Conservation (phyloP, 2,888 invertebrate species). For the Gari tellinella region DNA sequence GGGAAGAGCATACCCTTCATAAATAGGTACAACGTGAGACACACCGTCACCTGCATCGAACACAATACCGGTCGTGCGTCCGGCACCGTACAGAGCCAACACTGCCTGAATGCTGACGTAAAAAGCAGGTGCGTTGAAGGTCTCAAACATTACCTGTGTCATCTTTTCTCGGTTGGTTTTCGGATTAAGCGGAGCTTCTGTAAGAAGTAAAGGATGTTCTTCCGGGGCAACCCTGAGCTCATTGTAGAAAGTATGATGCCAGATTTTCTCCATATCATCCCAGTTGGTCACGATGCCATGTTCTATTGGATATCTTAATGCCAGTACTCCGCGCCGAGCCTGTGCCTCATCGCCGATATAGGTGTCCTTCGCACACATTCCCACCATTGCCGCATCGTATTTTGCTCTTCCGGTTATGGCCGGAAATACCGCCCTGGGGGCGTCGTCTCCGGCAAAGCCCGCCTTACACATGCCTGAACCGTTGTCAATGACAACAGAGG, state of each 20-base stretch:
- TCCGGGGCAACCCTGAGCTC: constrained; percentile 30
- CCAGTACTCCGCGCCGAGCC: background rate
- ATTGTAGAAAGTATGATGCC: constrained; percentile 38
- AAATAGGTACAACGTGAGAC: constrained; percentile 94
- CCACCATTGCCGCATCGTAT: background rate
- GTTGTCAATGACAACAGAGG: constrained; percentile 12
- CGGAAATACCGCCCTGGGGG: constrained; percentile 4
- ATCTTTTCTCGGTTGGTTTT: constrained; percentile 94
- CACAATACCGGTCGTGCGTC: constrained; percentile 98
- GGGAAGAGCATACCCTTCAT: constrained; percentile 70
- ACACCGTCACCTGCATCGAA: constrained; percentile 97
- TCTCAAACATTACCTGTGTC: constrained; percentile 57
- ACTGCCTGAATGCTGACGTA: constrained; percentile 97
- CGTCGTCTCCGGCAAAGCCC: constrained; percentile 10
- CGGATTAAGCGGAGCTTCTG: constrained; percentile 88
- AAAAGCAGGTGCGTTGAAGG: constrained; percentile 95
- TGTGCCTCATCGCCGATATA: constrained; percentile 10
- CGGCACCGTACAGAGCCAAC: constrained; percentile 95
- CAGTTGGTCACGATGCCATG: constrained; percentile 43
- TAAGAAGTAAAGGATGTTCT: constrained; percentile 27
- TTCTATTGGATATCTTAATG: constrained; percentile 25
- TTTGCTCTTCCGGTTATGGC: constrained; percentile 9
- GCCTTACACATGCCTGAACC: constrained; percentile 15
- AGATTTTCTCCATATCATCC: constrained; percentile 48
- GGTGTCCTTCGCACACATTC: constrained; percentile 1